These are phyloP conservation scores for Athene cunicularia DNA, from an alignment of 2,113 vertebrate species.

Conservation along the genomic window DNA sequence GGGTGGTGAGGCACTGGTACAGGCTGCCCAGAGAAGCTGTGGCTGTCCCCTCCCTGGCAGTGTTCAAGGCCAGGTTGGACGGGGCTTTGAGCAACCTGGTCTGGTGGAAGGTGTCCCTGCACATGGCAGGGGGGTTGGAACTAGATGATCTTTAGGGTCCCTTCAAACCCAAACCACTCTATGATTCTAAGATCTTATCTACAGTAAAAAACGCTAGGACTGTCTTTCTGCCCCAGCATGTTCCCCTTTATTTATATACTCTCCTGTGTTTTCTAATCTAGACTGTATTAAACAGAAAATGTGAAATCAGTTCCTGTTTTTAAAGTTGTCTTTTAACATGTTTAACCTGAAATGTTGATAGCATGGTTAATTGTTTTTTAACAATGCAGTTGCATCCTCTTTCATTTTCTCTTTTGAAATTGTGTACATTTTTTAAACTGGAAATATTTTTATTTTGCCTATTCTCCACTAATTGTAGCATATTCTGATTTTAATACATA, in stretches of 20 bases:
- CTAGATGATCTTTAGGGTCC: too few species aligned
- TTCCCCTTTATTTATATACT: not conserved
- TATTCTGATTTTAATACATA: conserved; percentile 1
- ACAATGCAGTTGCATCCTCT: not conserved
- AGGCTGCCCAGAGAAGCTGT: too few species aligned
- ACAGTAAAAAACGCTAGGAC: not conserved
- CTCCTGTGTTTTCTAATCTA: not conserved
- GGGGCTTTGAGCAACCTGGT: too few species aligned
- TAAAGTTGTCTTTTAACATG: not conserved
- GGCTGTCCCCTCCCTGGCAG: too few species aligned
- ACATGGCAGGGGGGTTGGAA: too few species aligned
- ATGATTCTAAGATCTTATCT: not conserved
- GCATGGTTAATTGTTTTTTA: not conserved
- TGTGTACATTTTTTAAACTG: conserved; percentile 5
- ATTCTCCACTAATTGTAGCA: conserved; percentile 20
- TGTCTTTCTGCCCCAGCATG: not conserved
- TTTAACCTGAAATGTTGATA: not conserved
- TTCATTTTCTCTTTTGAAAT: conserved; percentile 5
- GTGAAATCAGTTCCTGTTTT: not conserved
- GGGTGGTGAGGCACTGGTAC: too few species aligned
- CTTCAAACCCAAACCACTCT: too few species aligned
- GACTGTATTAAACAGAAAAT: not conserved
- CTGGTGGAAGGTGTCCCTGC: too few species aligned
- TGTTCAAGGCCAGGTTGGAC: too few species aligned
- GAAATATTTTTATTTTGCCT: conserved; percentile 21